Base-by-base conservation (phyloP, 2,888 invertebrate species). In the Agelastica alni region DNA sequence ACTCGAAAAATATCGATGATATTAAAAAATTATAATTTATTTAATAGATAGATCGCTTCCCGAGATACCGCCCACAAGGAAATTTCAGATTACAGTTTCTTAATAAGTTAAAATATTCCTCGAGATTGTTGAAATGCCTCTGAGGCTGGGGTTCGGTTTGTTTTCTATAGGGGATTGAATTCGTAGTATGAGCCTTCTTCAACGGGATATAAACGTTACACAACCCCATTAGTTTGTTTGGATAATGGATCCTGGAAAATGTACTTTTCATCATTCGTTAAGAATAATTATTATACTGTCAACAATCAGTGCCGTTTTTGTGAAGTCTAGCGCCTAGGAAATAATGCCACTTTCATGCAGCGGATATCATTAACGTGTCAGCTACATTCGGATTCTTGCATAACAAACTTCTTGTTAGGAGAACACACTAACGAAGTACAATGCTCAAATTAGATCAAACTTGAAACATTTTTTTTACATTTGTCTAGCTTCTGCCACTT, bases 81-180 rank as follows among this genome's bases (percentile, higher is more conserved):
- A 42, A 28, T 42, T 42, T 14, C 22, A 6, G 26, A 42, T 42
- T 42, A 42, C 42, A 28, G 42, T 42, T 42, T 42, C 26, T 28
- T 42, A 42, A 42, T 42, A 13, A 42, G 42, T 42, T 42, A 26
- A 28, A 42, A 42, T 42, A 42, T 42, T 42, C 28, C 42, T 28
- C 14, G 28, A 28, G 14, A 42, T 14, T 28, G 13, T 28, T 28
- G 42, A n/a, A 42, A 42, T 28, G 42, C 42, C 42, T 28, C 9
- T 14, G 42, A 22, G 28, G 31, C 5, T 31, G 42, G 28, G 22
- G 20, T 5, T 14, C 2, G 42, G 26, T 28, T 42, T 42, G 17
- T 42, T 42, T 42, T 42, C 22, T 42, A 42, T 14, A 28, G 26
- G 42, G 14, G 20, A 3, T 39, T 39, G 6, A 6, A 10, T 10